Conservation (phyloP, 2,797 vertebrate genomes). For the Peromyscus nudipes region DNA sequence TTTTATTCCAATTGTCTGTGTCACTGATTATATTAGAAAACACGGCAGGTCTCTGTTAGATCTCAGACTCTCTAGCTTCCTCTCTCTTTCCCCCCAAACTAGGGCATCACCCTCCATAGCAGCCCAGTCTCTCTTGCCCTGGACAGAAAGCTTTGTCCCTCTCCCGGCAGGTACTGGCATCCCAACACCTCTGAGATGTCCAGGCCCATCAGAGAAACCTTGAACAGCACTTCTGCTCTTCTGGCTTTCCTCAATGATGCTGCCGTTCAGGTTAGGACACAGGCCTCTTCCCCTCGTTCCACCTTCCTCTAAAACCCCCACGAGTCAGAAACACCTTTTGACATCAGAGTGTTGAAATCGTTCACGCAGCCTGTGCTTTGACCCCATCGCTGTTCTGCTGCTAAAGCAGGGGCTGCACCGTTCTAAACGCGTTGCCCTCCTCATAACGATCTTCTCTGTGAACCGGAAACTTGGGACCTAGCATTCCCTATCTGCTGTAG, state of each 20-base stretch:
- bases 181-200: too few species aligned
- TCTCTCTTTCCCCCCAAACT: background rate
- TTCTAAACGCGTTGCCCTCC: background rate
- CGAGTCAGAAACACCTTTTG: background rate
- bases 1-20: background rate
- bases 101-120: too few species aligned
- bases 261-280: background rate
- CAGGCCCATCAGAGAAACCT: background rate
- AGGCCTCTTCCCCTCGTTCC: background rate
- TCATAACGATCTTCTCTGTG: background rate
- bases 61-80: background rate
- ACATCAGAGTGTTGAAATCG: background rate
- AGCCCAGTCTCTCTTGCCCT: background rate
- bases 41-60: background rate
- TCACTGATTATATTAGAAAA: background rate
- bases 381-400: background rate
- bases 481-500: too few species aligned
- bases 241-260: background rate
- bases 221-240: background rate
- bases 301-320: background rate
- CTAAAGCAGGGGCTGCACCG: rapidly evolving
- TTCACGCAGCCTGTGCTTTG: background rate
- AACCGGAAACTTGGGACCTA: background rate
- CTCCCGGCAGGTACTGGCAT: background rate
- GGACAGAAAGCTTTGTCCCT: background rate